Evolutionary conservation across 2,113 vertebrate species (phyloP).

Genomic region (Myotis lucifugus): DNA sequence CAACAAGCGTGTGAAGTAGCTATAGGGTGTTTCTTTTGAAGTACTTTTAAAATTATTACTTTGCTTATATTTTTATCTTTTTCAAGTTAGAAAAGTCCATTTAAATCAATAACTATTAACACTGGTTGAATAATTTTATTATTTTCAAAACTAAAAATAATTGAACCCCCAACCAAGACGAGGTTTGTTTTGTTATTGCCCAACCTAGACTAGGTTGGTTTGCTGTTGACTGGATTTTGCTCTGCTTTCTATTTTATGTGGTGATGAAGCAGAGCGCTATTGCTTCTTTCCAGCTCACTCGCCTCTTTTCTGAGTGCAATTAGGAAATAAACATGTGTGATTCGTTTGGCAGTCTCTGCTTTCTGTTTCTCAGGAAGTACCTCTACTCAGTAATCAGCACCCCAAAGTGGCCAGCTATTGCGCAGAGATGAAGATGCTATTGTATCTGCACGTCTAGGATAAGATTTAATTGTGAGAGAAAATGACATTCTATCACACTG

Average conservation of each 20-base stretch:
- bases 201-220: not conserved
- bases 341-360: not conserved
- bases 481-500: constrained; percentile 59
- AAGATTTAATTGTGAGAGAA: constrained; percentile 72
- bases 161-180: not conserved
- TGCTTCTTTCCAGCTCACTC: not conserved
- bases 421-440: constrained; percentile 44
- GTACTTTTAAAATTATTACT: constrained; percentile 10
- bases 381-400: constrained; percentile 6
- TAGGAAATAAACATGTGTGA: not conserved
- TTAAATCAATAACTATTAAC: not conserved
- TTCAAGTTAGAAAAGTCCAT: not conserved
- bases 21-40: not conserved
- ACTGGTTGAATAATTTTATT: not conserved
- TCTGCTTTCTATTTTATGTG: not conserved
- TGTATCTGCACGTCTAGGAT: constrained; percentile 34
- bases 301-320: not conserved
- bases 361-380: constrained; percentile 45
- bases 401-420: not conserved
- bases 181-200: not conserved
- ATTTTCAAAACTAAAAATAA: not conserved
- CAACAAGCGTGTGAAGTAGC: not conserved
- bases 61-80: not conserved
- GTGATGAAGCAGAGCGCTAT: not conserved
- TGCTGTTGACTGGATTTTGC: not conserved